Percentiles rank a stretch among this genome's conserved stretches.
phyloP scores from a whole-genome alignment of 2,113 vertebrate species.

The Xenopus laevis region DNA sequence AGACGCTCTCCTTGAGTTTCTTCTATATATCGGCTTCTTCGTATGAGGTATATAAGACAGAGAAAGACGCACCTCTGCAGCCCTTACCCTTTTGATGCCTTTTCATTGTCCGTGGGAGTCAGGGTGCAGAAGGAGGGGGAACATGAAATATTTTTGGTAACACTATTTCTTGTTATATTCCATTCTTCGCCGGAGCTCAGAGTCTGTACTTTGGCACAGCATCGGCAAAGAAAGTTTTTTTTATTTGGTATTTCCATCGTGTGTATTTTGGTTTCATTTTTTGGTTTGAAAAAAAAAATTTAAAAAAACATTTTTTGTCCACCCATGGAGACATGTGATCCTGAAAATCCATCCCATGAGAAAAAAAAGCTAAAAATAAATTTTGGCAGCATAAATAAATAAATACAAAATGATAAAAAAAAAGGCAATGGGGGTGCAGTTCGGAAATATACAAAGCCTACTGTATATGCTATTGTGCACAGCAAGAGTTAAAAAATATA shows the following conservation, averaged over 20 bases:
- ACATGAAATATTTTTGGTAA: conserved; percentile 41
- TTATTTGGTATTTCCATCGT: conserved; percentile 36
- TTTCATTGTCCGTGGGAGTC: conserved; percentile 23
- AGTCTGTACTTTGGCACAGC: conserved; percentile 44
- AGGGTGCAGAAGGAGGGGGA: conserved; percentile 37
- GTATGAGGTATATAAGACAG: conserved; percentile 45
- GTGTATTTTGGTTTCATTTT: conserved; percentile 43
- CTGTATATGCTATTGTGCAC: conserved; percentile 22
- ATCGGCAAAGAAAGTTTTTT: conserved; percentile 26
- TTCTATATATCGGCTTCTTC: conserved; percentile 41
- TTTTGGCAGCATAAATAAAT: conserved; percentile 49
- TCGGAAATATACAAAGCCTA: not conserved
- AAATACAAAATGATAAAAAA: conserved; percentile 51
- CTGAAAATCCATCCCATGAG: conserved; percentile 42
- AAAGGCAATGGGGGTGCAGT: not conserved
- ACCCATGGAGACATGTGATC: conserved; percentile 49
- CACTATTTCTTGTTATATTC: conserved; percentile 41
- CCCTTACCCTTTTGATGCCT: conserved; percentile 26
- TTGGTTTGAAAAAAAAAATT: conserved; percentile 47
- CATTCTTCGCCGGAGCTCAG: conserved; percentile 22
- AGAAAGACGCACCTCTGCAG: conserved; percentile 39
- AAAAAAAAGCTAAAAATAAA: conserved; percentile 49
- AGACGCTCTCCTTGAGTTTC: conserved; percentile 29
- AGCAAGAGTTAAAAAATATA: conserved; percentile 14
- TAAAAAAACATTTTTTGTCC: conserved; percentile 28